A percentile compares a stretch with the other conserved stretches of the same genome.
phyloP scores from a whole-genome alignment of 1,140 invertebrate genomes.

The Ostrea denselamellosa region DNA sequence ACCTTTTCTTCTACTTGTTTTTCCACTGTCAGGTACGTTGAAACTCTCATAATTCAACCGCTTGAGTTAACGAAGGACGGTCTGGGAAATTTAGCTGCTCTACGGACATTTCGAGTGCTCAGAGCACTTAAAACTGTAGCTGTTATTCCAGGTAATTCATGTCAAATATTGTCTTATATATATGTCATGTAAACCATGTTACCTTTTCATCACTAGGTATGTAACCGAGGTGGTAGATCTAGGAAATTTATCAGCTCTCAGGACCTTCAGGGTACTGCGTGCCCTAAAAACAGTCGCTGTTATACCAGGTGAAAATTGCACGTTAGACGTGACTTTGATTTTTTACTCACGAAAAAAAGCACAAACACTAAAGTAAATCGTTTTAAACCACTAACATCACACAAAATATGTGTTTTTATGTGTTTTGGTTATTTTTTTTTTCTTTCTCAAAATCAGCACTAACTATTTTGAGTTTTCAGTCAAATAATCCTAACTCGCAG shows the following conservation, averaged over 20 bases:
- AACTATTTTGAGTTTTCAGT: neutral
- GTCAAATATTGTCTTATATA: constrained; percentile 13
- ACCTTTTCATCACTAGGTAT: constrained; percentile 86
- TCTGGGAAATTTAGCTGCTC: constrained; percentile 94
- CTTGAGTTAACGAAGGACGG: constrained; percentile 23
- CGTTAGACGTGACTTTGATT: constrained; percentile 3
- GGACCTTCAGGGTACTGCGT: constrained; percentile 95
- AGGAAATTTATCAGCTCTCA: constrained; percentile 94
- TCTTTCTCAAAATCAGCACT: neutral
- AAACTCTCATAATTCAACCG: neutral
- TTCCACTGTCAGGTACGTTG: neutral
- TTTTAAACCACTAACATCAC: constrained; percentile 17
- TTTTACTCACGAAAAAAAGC: constrained; percentile 5
- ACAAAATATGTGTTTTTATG: neutral
- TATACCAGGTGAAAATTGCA: constrained; percentile 88
- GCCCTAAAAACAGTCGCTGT: constrained; percentile 98
- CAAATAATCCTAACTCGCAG: neutral
- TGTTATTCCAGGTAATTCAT: constrained; percentile 91
- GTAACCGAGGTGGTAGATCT: constrained; percentile 92
- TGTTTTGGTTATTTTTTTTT: neutral
- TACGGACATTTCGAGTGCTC: constrained; percentile 95
- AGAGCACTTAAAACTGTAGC: constrained; percentile 97
- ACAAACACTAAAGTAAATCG: neutral
- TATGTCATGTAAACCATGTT: constrained; percentile 26
- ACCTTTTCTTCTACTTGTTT: constrained; percentile 13